Evolutionary conservation across 2,113 vertebrate species (phyloP).

Genomic region (Megatriorchis doriae): DNA sequence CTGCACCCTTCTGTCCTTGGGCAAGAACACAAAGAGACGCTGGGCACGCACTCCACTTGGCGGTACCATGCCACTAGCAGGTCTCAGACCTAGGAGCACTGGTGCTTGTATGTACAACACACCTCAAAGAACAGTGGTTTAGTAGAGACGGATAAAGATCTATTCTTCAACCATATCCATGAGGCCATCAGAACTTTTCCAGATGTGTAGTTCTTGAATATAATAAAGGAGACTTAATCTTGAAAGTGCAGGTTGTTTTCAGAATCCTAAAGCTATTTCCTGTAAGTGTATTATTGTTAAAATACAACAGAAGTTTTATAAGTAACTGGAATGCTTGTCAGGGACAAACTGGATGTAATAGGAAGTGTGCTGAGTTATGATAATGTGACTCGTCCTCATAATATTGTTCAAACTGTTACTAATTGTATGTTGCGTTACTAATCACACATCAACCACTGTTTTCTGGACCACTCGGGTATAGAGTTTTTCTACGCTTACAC

Average conservation of each 20-base stretch:
- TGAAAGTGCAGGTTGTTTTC: not conserved
- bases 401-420: not conserved
- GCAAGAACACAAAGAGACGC: not conserved
- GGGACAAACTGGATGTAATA: not conserved
- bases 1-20: fast-evolving
- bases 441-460: not conserved
- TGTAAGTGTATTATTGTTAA: not conserved
- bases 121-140: not conserved
- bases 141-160: not conserved
- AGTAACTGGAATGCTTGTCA: not conserved
- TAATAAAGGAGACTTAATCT: not conserved
- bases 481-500: not conserved
- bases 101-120: not conserved
- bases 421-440: not conserved
- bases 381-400: not conserved
- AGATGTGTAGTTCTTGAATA: not conserved
- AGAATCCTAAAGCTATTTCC: not conserved
- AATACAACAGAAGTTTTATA: not conserved
- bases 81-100: not conserved
- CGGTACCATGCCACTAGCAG: not conserved
- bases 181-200: not conserved
- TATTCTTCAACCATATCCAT: not conserved
- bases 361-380: not conserved
- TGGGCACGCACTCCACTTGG: not conserved
- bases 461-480: not conserved